phyloP scores from a whole-genome alignment of 2,888 invertebrate species.

The Osmoderma eremita region DNA sequence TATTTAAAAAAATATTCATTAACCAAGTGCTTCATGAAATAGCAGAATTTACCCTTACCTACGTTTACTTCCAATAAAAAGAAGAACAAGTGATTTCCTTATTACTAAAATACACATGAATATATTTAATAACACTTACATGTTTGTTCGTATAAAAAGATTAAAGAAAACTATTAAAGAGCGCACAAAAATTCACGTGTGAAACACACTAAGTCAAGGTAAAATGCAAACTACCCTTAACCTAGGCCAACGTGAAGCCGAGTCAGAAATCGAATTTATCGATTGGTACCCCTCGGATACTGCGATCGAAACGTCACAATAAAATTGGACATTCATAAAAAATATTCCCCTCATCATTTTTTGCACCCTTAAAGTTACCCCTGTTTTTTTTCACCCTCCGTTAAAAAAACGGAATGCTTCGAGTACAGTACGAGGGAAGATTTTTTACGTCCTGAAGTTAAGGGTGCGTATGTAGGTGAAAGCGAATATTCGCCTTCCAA shows the following conservation, averaged over 20 bases:
- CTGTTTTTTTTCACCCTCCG: slow-evolving; percentile 60
- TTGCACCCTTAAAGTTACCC: slow-evolving; percentile 57
- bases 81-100: too few species aligned
- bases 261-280: slow-evolving; percentile 61
- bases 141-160: too few species aligned
- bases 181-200: neutral
- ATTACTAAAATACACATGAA: too few species aligned
- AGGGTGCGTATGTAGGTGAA: slow-evolving; percentile 8
- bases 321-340: slow-evolving; percentile 62
- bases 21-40: too few species aligned
- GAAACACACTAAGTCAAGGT: slow-evolving; percentile 56
- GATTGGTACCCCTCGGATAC: slow-evolving; percentile 59
- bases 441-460: slow-evolving; percentile 8
- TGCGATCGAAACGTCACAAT: slow-evolving; percentile 60
- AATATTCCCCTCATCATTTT: slow-evolving; percentile 58
- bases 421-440: slow-evolving; percentile 45
- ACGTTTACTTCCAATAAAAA: too few species aligned
- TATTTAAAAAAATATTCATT: too few species aligned
- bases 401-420: slow-evolving; percentile 47
- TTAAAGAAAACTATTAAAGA: neutral
- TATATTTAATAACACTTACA: too few species aligned
- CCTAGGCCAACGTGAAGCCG: slow-evolving; percentile 57
- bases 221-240: slow-evolving; percentile 59
- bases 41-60: too few species aligned
- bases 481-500: neutral